Conservation (phyloP, 2,797 vertebrate genomes). For the Hippopotamyrus pictus region DNA sequence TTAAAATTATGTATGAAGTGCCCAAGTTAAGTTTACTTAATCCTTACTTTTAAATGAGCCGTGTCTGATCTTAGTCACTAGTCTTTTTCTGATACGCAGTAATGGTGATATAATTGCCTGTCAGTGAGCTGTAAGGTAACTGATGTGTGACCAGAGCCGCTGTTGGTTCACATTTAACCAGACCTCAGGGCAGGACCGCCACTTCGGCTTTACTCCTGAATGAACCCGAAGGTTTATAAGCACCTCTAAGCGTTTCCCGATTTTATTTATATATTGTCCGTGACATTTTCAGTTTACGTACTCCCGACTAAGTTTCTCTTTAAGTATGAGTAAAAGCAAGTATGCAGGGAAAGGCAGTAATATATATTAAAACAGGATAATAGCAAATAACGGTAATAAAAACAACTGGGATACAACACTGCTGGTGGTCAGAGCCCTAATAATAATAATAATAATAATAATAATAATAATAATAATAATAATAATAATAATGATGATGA, state of each 20-base stretch:
- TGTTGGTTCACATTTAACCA: slow-evolving; percentile 63
- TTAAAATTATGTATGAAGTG: background rate
- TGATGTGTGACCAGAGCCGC: background rate
- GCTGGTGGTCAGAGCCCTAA: background rate
- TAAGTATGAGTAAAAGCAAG: background rate
- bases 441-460: background rate
- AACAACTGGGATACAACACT: background rate
- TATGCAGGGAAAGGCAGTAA: background rate
- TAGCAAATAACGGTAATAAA: background rate
- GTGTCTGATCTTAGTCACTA: background rate
- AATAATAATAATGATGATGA: background rate
- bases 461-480: background rate
- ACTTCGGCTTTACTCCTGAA: background rate
- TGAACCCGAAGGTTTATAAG: slow-evolving; percentile 17
- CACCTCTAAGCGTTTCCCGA: background rate
- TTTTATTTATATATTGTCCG: slow-evolving; percentile 15
- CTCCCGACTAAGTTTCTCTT: slow-evolving; percentile 42
- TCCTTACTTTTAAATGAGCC: slow-evolving; percentile 2
- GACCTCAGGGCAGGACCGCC: background rate
- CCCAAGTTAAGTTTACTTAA: background rate
- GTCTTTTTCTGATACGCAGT: slow-evolving; percentile 13
- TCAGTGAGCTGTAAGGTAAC: slow-evolving; percentile 25
- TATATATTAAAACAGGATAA: background rate
- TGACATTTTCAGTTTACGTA: slow-evolving; percentile 27
- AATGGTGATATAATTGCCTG: slow-evolving; percentile 48